Conservation (phyloP, 2,797 vertebrate species). For the Tarsius wallacei region DNA sequence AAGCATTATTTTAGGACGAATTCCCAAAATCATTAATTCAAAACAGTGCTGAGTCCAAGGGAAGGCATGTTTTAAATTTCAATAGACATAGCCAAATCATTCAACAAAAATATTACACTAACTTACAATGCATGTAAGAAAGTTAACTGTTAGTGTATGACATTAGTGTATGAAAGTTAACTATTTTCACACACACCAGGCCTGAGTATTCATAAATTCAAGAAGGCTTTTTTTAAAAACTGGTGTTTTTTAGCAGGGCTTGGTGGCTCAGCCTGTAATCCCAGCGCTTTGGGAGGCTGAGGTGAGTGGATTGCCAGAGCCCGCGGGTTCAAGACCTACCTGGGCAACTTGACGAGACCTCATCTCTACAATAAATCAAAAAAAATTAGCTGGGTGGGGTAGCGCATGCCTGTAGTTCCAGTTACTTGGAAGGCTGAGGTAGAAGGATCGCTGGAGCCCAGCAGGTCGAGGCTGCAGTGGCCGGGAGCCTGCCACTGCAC, state of each 20-base stretch:
- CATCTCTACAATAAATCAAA: too few species aligned
- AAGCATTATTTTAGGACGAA: slow-evolving; percentile 51
- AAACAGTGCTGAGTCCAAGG: neutral
- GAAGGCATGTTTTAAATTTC: slow-evolving; percentile 64
- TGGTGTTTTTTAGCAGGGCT: neutral
- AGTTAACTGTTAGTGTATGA: neutral
- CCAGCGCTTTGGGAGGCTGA: too few species aligned
- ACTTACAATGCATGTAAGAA: neutral
- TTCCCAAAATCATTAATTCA: slow-evolving; percentile 46
- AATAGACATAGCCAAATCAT: neutral
- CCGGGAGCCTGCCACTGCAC: too few species aligned
- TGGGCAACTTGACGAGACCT: too few species aligned
- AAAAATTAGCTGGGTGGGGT: too few species aligned
- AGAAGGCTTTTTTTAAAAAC: neutral
- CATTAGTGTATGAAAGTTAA: neutral
- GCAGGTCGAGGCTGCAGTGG: too few species aligned
- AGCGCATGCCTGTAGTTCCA: too few species aligned
- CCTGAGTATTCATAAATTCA: neutral
- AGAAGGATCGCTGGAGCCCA: too few species aligned
- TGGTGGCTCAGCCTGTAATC: too few species aligned
- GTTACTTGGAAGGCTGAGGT: too few species aligned
- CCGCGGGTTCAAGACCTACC: too few species aligned
- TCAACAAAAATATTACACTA: neutral
- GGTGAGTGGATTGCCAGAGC: too few species aligned
- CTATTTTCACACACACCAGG: neutral